Evolutionary conservation across 2,888 invertebrate genomes (phyloP).

Genomic region (Phaedon cochleariae): DNA sequence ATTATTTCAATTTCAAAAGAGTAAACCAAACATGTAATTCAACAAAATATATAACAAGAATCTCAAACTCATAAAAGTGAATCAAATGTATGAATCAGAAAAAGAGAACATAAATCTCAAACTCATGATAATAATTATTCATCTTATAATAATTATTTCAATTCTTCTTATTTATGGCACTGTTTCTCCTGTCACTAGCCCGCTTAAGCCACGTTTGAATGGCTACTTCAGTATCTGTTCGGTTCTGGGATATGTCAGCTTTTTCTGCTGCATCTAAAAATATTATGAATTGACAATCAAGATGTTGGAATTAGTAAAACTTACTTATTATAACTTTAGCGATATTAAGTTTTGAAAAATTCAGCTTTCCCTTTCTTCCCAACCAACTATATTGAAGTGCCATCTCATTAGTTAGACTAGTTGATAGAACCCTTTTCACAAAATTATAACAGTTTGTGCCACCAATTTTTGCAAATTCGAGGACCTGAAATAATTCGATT

Average conservation of each 20-base stretch:
- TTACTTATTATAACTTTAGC: conserved; percentile 13
- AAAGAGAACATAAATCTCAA: background rate
- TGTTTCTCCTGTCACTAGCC: conserved; percentile 4
- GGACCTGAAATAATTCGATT: conserved; percentile 10
- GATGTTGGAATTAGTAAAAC: background rate
- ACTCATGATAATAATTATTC: background rate
- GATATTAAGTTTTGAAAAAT: conserved; percentile 4
- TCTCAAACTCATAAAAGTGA: no score
- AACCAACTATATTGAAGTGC: conserved; percentile 9
- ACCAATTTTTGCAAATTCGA: conserved; percentile 14
- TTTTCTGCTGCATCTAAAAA: conserved; percentile 9
- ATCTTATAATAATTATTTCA: background rate
- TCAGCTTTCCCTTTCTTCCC: conserved; percentile 11
- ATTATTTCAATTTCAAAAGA: no score
- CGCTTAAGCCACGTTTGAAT: conserved; percentile 12
- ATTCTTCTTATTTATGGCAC: background rate
- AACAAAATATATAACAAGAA: no score
- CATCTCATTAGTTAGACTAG: background rate
- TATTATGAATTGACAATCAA: background rate
- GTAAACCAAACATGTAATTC: no score
- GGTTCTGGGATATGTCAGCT: background rate
- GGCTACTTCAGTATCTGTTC: background rate
- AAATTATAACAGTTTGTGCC: conserved; percentile 12
- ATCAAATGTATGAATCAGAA: background rate
- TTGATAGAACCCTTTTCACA: conserved; percentile 9